These are phyloP conservation scores for Lepus americanus DNA, from an alignment of 2,113 vertebrate genomes.

Conservation along the genomic window DNA sequence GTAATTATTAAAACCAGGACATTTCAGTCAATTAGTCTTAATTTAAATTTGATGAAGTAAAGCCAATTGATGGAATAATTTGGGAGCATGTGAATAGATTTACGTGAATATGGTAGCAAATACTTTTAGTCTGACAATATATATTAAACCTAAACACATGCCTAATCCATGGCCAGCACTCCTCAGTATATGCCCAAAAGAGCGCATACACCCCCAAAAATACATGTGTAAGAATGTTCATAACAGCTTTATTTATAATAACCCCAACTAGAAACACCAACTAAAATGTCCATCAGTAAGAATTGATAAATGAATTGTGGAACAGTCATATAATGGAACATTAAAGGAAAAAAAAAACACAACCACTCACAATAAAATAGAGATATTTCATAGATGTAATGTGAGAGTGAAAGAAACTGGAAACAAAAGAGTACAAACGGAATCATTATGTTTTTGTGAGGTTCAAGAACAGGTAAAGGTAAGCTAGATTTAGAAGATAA, in stretches of 20 bases:
- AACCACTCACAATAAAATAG: not conserved
- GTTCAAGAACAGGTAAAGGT: not conserved
- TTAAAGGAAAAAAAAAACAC: not conserved
- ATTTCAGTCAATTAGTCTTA: not conserved
- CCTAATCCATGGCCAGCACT: not conserved
- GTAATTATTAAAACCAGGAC: not conserved
- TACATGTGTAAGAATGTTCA: not conserved
- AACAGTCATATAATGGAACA: not conserved
- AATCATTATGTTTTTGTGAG: constrained; percentile 3
- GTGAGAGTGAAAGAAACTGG: not conserved
- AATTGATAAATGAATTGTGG: not conserved
- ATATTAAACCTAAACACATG: not conserved
- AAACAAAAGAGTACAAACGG: not conserved
- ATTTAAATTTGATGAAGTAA: constrained; percentile 30
- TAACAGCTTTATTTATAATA: not conserved
- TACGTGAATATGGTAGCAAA: not conserved
- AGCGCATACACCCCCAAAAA: not conserved
- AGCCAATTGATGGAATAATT: constrained; percentile 24
- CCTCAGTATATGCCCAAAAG: not conserved
- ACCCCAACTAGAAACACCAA: not conserved
- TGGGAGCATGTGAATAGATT: not conserved
- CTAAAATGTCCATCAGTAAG: not conserved
- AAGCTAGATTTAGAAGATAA: not conserved
- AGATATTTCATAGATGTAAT: not conserved
- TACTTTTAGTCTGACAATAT: not conserved